Evolutionary conservation across 2,797 vertebrate genomes (phyloP), one percentile per base, ranked within the genome.

Genomic region (Pseudopleuronectes americanus): DNA sequence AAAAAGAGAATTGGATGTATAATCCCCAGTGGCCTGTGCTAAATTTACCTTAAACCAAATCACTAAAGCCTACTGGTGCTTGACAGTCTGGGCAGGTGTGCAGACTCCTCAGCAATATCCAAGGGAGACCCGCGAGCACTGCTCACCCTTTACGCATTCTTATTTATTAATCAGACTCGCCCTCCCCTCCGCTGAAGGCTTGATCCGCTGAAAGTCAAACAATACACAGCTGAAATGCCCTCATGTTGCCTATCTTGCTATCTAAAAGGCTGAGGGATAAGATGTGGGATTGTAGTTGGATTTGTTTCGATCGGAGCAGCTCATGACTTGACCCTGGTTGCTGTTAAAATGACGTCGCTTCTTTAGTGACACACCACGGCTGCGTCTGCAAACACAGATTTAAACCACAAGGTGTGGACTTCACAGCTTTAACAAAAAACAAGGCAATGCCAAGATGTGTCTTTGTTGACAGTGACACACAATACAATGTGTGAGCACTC

Each of bases 21-120:
- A 86, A 86, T 90, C 91, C 90, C 91, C 68, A 75, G 85, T 71
- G 85, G 83, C 74, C 73, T 88, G 89, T 86, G 89, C 89, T 92
- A 93, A 93, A 94, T 94, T 93, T 93, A 91, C 89, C 89, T 91
- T 90, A 87, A 92, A 93, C 90, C 90, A 91, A 93, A 94, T 92
- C 90, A 92, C 83, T 89, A 87, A 90, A 92, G 89, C 85, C 87
- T 91, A 88, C 86, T 90, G 89, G 91, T 91, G 92, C 92, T 92
- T 92, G 89, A 93, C 91, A 92, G 91, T 88, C 85, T 73, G 81
- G 87, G 87, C 89, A 92, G 92, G 90, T 89, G 90, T 73, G 79
- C 71, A 78, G 86, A 77, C 78, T 90, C 78, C 66, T 80, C 84
- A 71, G 87, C 83, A 87, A 77, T 89, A 90, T 90, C 87, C 84